These are phyloP conservation scores for Dinoponera quadriceps DNA, from an alignment of 1,140 invertebrate species.

Conservation along the genomic window DNA sequence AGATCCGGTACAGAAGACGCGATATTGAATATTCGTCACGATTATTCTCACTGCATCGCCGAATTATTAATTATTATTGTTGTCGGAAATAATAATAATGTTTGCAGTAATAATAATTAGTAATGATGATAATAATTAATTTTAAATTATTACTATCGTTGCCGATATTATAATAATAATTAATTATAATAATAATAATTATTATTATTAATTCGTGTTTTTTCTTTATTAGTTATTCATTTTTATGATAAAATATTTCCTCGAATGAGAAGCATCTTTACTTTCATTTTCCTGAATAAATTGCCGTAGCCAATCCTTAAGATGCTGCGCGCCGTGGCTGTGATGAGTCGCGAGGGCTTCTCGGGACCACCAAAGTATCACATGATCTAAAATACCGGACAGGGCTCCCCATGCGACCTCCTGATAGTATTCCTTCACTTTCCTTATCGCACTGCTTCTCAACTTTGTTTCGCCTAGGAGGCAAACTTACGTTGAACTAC, in stretches of 20 bases:
- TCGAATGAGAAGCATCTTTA: slow-evolving; percentile 37
- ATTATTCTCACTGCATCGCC: neutral
- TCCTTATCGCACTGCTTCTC: slow-evolving; percentile 84
- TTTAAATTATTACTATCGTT: too few relatives aligned
- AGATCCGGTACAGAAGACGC: neutral
- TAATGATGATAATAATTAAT: too few relatives aligned
- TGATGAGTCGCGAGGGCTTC: slow-evolving; percentile 88
- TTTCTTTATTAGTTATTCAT: too few relatives aligned
- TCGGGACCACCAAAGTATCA: slow-evolving; percentile 92
- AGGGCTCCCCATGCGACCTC: slow-evolving; percentile 90
- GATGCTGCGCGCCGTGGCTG: slow-evolving; percentile 84
- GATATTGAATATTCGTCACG: neutral
- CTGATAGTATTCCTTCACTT: slow-evolving; percentile 86
- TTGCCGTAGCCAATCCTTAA: slow-evolving; percentile 89
- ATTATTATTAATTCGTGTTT: too few relatives aligned
- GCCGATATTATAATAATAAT: too few relatives aligned
- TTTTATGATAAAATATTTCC: too few relatives aligned
- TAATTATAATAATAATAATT: too few relatives aligned
- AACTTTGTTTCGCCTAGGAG: slow-evolving; percentile 81
- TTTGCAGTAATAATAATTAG: too few relatives aligned
- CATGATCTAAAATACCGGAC: slow-evolving; percentile 90
- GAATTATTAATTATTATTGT: too few relatives aligned
- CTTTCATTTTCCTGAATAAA: slow-evolving; percentile 75
- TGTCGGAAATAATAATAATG: too few relatives aligned
- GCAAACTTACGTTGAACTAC: neutral